Conservation (phyloP, 2,888 invertebrate species). For the Mongoloraphidia duomilia region DNA sequence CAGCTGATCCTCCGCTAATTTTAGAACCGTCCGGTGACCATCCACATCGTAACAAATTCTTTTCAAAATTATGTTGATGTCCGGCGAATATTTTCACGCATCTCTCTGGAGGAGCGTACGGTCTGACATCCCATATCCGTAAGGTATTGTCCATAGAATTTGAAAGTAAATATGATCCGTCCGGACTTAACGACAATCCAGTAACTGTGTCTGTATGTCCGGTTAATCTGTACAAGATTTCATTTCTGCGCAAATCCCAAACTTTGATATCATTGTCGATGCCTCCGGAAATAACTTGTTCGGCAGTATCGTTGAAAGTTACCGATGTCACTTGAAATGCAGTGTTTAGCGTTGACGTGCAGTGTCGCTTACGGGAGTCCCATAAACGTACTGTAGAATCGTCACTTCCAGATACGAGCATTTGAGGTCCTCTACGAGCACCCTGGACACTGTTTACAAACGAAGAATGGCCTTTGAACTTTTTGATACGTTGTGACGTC, state of each 20-base stretch:
- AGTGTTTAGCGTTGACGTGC: constrained; percentile 56
- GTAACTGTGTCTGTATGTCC: constrained; percentile 96
- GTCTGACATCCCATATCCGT: constrained; percentile 92
- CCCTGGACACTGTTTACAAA: constrained; percentile 63
- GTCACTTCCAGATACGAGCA: constrained; percentile 87
- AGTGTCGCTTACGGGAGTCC: constrained; percentile 82
- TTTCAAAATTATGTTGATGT: constrained; percentile 96
- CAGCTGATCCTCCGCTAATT: constrained; percentile 85
- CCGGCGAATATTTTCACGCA: constrained; percentile 86
- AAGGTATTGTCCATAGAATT: constrained; percentile 96
- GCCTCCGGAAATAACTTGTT: constrained; percentile 87
- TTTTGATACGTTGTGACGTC: constrained; percentile 75
- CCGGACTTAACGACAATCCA: constrained; percentile 67
- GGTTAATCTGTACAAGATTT: constrained; percentile 65
- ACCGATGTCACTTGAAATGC: constrained; percentile 73
- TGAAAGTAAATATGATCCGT: constrained; percentile 81
- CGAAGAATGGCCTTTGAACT: constrained; percentile 68
- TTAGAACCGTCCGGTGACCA: constrained; percentile 92
- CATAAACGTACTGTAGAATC: constrained; percentile 85
- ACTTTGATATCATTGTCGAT: constrained; percentile 96
- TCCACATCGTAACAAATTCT: constrained; percentile 82
- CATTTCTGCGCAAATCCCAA: constrained; percentile 90
- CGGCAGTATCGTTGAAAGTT: constrained; percentile 88
- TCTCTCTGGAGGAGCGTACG: constrained; percentile 84
- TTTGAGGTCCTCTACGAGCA: constrained; percentile 76